Evolutionary conservation across 2,113 vertebrate species (phyloP), one percentile per base, ranked within the genome.

Genomic region (Romanogobio albipinnatus): DNA sequence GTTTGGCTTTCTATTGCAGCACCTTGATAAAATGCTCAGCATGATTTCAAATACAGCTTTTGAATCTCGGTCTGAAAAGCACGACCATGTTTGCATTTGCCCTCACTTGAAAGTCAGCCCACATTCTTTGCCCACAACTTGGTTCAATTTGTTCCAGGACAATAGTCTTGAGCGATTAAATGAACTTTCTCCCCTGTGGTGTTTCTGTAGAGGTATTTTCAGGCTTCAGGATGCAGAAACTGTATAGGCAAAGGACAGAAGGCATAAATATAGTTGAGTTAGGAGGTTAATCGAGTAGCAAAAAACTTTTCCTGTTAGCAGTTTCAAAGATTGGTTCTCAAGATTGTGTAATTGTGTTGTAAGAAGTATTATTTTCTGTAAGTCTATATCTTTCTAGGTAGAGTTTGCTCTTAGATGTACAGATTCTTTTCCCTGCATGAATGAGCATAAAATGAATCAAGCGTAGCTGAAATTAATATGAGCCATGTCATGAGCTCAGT

Each of bases 141-240:
- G 93, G 91, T 94, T 96, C 95, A 96, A 93, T 96, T 96, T 96
- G 96, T 96, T 97, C 95, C 94, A 94, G 96, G 94, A 96, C 94
- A 96, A 95, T 96, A 95, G 96, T 96, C 95, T 95, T 89, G 93
- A 94, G 94, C 95, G 95, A 96, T 97, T 96, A 96, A 95, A 95
- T 51, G 13, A 58, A 62, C 94, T 95, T 93, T 94, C 90, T 93
- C 94, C 95, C 95, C 93, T 91, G 91, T 92, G 95, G 95, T 95
- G 95, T 96, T 96, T 96, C 94, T 95, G 94, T 93, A 92, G 89
- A 91, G 91, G 90, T 94, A 93, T 82, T 87, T 93, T 85, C 92
- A 92, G 91, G 86, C 87, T 90, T 88, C 81, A 88, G 85, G 82
- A 90, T 83, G 80, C 90, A 90, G 83, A 56, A 88, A 92, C 91